phyloP scores from a whole-genome alignment of 2,797 vertebrate genomes.

The Benthosema pterotum region DNA sequence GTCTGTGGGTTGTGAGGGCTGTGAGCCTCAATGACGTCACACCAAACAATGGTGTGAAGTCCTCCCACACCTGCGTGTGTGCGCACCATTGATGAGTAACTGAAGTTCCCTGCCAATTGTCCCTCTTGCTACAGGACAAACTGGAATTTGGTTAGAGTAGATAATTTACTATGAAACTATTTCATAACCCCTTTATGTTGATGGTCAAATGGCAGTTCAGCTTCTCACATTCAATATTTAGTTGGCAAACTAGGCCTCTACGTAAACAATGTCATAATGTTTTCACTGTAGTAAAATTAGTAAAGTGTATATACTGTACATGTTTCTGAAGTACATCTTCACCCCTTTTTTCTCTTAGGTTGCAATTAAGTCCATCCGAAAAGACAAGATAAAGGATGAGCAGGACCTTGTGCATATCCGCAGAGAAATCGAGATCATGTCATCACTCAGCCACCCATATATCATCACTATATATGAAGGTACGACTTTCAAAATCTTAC shows the following conservation, averaged over 20 bases:
- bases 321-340: neutral
- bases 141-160: conserved; percentile 6
- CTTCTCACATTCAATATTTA: no score
- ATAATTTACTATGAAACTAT: neutral
- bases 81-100: conserved; percentile 21
- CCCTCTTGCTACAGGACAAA: conserved; percentile 6
- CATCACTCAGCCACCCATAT: conserved; percentile 93
- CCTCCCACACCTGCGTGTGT: no score
- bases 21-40: conserved; percentile 15
- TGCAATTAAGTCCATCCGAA: conserved; percentile 96
- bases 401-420: conserved; percentile 94
- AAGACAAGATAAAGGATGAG: conserved; percentile 95
- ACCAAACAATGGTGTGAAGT: no score
- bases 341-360: conserved; percentile 75
- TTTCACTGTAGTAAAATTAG: neutral
- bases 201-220: no score
- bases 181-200: neutral
- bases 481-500: conserved; percentile 47
- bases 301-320: neutral
- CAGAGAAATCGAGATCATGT: conserved; percentile 98
- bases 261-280: neutral
- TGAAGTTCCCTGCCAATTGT: conserved; percentile 32
- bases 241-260: no score
- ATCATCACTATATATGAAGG: conserved; percentile 97
- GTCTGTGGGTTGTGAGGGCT: neutral